Evolutionary conservation across 2,888 invertebrate species (phyloP).

Genomic region (Axea sp.): DNA sequence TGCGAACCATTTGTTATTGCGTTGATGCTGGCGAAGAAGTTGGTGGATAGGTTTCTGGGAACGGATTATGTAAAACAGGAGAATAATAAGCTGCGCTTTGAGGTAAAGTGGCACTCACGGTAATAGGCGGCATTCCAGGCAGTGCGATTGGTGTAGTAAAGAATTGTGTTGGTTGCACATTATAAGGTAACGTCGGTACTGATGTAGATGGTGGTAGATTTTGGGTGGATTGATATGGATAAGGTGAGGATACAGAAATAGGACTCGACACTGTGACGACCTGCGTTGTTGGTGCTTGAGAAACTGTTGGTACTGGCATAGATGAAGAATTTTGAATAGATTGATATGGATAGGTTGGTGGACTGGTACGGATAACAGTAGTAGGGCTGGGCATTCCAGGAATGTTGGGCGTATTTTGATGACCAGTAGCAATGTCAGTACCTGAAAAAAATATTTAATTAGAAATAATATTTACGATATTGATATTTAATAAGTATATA

Average conservation of each 20-base stretch:
- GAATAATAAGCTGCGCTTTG: conserved; percentile 76
- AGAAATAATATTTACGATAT: background rate
- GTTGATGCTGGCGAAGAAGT: conserved; percentile 65
- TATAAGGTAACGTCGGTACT: conserved; percentile 74
- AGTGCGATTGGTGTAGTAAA: conserved; percentile 86
- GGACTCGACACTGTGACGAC: too few relatives aligned
- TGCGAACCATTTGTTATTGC: conserved; percentile 65
- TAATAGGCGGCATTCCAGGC: conserved; percentile 90
- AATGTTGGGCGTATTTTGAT: conserved; percentile 72
- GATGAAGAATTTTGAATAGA: too few relatives aligned
- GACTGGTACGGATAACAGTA: conserved; percentile 63
- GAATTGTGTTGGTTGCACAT: conserved; percentile 70
- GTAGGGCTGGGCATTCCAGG: conserved; percentile 76
- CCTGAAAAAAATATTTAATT: conserved; percentile 54
- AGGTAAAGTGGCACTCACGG: conserved; percentile 86
- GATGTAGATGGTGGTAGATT: conserved; percentile 66
- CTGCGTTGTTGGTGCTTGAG: too few relatives aligned
- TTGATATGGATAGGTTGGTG: conserved; percentile 4
- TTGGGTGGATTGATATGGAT: conserved; percentile 1
- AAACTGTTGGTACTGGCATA: too few relatives aligned
- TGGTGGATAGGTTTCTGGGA: conserved; percentile 62
- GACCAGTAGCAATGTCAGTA: conserved; percentile 58
- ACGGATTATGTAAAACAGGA: conserved; percentile 69
- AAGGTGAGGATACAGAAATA: background rate
- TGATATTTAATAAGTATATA: background rate